phyloP scores from a whole-genome alignment of 1,140 invertebrate genomes.

The Tetraneura akinire region DNA sequence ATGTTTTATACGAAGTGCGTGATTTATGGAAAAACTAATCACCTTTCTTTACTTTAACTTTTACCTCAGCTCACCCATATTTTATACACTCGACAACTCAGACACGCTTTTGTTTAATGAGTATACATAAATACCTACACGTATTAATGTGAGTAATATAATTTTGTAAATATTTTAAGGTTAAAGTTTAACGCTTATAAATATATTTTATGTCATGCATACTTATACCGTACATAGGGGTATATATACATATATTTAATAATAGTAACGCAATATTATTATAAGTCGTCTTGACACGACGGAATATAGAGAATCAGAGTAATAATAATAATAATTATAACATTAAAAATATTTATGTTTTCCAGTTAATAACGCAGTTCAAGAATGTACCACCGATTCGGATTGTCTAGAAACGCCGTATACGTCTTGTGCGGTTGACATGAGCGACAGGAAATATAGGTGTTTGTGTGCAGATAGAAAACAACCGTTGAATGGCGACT shows the following conservation, averaged over 20 bases:
- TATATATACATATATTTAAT: too few species aligned
- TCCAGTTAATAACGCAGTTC: constrained; percentile 15
- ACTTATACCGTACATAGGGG: too few species aligned
- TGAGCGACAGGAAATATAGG: constrained; percentile 36
- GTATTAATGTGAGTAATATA: too few species aligned
- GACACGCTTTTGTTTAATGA: not conserved
- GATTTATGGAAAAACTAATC: constrained; percentile 14
- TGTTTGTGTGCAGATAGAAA: constrained; percentile 52
- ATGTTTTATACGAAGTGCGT: constrained; percentile 1
- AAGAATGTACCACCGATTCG: constrained; percentile 49
- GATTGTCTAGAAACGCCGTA: constrained; percentile 49
- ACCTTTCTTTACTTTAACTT: not conserved
- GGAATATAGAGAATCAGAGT: not conserved
- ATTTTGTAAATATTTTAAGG: too few species aligned
- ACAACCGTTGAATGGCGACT: constrained; percentile 44
- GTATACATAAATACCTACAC: too few species aligned
- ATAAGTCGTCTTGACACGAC: not conserved
- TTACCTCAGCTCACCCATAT: too few species aligned
- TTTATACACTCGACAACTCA: not conserved
- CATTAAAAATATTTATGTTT: too few species aligned
- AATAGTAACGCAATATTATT: too few species aligned
- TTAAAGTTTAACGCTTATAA: too few species aligned
- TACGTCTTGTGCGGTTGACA: constrained; percentile 51
- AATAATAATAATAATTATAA: not conserved
- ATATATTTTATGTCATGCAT: too few species aligned